These are phyloP conservation scores for Muscicapa striata DNA, from an alignment of 2,797 vertebrate species.

Conservation along the genomic window DNA sequence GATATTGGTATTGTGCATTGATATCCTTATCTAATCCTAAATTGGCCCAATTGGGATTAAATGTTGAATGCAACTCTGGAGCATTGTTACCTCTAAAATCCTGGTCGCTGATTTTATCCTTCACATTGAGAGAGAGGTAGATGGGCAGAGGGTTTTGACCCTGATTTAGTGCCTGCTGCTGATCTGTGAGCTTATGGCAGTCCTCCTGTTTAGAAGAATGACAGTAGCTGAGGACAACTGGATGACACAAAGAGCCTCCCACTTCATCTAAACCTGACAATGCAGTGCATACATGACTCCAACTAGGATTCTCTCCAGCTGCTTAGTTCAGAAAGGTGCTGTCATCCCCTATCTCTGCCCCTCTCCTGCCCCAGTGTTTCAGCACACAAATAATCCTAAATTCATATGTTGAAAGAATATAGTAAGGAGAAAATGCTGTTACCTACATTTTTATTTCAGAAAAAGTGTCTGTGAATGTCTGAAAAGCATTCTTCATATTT, in stretches of 20 bases:
- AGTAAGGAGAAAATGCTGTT: not conserved
- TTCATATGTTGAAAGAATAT: not conserved
- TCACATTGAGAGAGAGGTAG: slow-evolving; percentile 83
- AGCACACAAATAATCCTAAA: not conserved
- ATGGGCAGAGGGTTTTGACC: slow-evolving; percentile 83
- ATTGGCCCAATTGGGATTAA: not conserved
- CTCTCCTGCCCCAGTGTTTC: not conserved
- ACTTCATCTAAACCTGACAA: not conserved
- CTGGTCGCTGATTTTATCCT: slow-evolving; percentile 78
- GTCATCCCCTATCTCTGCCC: not conserved
- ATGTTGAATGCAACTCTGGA: not conserved
- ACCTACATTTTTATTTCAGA: not conserved
- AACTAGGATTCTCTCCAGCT: not conserved
- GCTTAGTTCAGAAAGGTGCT: not conserved
- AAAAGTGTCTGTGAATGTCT: not conserved
- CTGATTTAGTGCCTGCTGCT: slow-evolving; percentile 74
- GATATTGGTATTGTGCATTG: not conserved
- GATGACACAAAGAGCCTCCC: not conserved
- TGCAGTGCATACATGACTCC: not conserved
- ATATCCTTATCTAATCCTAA: not conserved
- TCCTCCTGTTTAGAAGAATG: slow-evolving; percentile 70
- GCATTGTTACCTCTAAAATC: slow-evolving; percentile 81
- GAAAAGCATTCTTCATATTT: not conserved
- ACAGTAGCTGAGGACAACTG: not conserved
- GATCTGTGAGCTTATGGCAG: slow-evolving; percentile 76